phyloP scores from a whole-genome alignment of 2,888 invertebrate genomes.

The Formica aserva region DNA sequence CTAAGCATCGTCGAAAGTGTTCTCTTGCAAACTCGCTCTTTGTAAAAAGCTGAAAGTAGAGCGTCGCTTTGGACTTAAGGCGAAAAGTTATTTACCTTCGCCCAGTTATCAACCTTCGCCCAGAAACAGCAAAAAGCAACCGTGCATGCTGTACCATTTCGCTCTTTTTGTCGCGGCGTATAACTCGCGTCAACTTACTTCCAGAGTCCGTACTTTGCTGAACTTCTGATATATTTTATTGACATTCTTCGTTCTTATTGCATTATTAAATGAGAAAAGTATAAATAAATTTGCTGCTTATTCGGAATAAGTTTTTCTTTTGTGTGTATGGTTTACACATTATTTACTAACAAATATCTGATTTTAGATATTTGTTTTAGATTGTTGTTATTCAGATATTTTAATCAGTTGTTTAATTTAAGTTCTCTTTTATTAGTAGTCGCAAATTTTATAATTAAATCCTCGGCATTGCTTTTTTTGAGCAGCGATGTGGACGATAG shows the following conservation, averaged over 20 bases:
- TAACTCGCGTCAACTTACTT: constrained; percentile 20
- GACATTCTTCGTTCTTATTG: constrained; percentile 2
- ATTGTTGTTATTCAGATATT: background rate
- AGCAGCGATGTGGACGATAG: background rate
- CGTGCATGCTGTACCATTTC: constrained; percentile 24
- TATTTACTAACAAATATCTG: background rate
- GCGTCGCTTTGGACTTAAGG: constrained; percentile 15
- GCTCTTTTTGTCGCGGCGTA: constrained; percentile 8
- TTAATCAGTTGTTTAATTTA: background rate
- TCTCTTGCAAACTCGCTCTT: constrained; percentile 29
- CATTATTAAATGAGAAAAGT: background rate
- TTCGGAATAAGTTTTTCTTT: background rate
- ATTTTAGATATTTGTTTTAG: background rate
- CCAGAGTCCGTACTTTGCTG: background rate
- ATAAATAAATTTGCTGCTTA: background rate
- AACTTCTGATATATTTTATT: constrained; percentile 29
- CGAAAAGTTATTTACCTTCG: constrained; percentile 63
- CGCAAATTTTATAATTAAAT: constrained; percentile 11
- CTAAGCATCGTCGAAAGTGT: constrained; percentile 60
- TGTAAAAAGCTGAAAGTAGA: constrained; percentile 34
- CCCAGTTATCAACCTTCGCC: constrained; percentile 10
- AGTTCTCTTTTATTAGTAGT: background rate
- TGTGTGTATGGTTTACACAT: background rate
- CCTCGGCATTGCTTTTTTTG: background rate
- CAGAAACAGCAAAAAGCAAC: constrained; percentile 27